phyloP scores from a whole-genome alignment of 2,888 invertebrate genomes.

The Parelbella ahira region DNA sequence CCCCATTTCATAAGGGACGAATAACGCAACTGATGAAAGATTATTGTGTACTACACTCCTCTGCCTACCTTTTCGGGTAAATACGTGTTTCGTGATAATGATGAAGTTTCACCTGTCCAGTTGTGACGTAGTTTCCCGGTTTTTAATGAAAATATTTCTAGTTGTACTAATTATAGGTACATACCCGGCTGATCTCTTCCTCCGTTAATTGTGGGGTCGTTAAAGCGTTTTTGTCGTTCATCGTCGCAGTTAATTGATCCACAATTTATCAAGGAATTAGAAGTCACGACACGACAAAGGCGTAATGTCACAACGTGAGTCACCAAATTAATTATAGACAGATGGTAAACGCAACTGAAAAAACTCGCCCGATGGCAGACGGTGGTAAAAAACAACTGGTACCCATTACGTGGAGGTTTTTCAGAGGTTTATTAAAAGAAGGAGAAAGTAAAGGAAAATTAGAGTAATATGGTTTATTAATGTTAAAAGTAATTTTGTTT shows the following conservation, averaged over 20 bases:
- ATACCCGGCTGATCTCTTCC: conserved; percentile 69
- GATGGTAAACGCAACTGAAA: conserved; percentile 39
- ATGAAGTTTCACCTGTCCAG: no score
- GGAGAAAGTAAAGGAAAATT: conserved; percentile 74
- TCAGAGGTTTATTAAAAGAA: conserved; percentile 75
- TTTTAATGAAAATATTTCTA: no score
- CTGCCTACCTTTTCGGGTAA: no score
- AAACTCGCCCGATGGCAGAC: conserved; percentile 65
- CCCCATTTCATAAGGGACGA: no score
- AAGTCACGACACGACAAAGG: conserved; percentile 24
- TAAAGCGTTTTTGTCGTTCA: conserved; percentile 50
- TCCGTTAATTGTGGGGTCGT: conserved; percentile 62
- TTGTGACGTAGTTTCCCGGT: no score
- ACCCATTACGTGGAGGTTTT: conserved; percentile 64
- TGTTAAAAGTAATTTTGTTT: conserved; percentile 73
- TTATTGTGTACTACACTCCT: no score
- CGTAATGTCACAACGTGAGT: conserved; percentile 31
- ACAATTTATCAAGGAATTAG: conserved; percentile 21
- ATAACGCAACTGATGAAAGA: no score
- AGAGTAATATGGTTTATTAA: conserved; percentile 77
- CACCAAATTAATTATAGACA: conserved; percentile 37
- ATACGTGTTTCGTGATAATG: no score
- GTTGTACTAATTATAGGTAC: conserved; percentile 30
- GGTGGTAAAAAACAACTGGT: conserved; percentile 77
- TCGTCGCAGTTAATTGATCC: conserved; percentile 33